Evolutionary conservation across 2,888 invertebrate genomes (phyloP).

Genomic region (Drosophila prolongata): DNA sequence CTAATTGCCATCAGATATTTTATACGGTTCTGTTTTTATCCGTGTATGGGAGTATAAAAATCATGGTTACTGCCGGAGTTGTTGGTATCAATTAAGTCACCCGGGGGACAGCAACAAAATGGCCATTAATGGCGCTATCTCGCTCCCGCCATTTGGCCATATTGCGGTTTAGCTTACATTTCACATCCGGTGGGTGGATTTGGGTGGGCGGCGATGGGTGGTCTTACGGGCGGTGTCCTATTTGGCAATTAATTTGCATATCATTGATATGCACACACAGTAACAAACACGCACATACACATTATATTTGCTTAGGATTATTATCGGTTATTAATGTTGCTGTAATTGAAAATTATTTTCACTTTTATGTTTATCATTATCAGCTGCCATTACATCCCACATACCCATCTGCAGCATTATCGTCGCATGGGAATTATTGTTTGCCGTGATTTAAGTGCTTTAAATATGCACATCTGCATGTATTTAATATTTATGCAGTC

Average conservation of each 20-base stretch:
- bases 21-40: too few relatives aligned
- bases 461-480: constrained; percentile 32
- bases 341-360: constrained; percentile 81
- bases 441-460: constrained; percentile 71
- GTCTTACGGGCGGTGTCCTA: constrained; percentile 12
- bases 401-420: constrained; percentile 37
- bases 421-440: constrained; percentile 76
- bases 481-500: constrained; percentile 66
- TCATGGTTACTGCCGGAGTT: constrained; percentile 16
- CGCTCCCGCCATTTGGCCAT: constrained; percentile 29
- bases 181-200: constrained; percentile 33
- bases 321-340: constrained; percentile 80
- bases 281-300: constrained; percentile 21
- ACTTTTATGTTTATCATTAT: constrained; percentile 73
- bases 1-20: too few relatives aligned
- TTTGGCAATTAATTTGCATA: constrained; percentile 77
- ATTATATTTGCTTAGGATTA: constrained; percentile 79
- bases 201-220: not conserved
- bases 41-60: constrained; percentile 7
- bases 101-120: constrained; percentile 48
- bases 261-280: constrained; percentile 73
- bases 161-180: constrained; percentile 69
- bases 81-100: constrained; percentile 68
- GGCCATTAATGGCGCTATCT: constrained; percentile 33
- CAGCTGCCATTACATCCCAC: constrained; percentile 34